These are phyloP conservation scores for Trematomus loennbergii DNA, from an alignment of 2,113 vertebrate species.

Conservation along the genomic window DNA sequence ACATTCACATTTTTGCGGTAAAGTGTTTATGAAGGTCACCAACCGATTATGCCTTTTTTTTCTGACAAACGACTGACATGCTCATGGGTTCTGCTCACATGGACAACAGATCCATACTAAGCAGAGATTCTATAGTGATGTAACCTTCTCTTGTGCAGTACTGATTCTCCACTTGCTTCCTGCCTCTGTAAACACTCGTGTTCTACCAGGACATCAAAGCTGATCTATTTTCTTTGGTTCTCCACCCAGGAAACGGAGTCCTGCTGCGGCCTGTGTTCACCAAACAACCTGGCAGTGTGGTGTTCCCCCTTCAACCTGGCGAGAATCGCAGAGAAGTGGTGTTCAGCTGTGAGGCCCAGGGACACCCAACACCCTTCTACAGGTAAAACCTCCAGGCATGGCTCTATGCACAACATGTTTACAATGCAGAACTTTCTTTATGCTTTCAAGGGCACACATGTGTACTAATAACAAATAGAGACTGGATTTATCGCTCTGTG, in stretches of 20 bases:
- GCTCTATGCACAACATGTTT: slow-evolving; percentile 26
- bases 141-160: background rate
- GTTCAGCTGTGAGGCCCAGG: slow-evolving; percentile 92
- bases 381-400: slow-evolving; percentile 82
- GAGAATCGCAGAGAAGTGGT: slow-evolving; percentile 90
- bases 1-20: slow-evolving; percentile 53
- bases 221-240: slow-evolving; percentile 54
- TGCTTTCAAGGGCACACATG: slow-evolving; percentile 30
- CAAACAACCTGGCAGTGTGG: slow-evolving; percentile 91
- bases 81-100: slow-evolving; percentile 12
- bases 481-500: slow-evolving; percentile 16
- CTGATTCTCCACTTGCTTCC: background rate
- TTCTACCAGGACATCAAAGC: slow-evolving; percentile 35
- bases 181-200: slow-evolving; percentile 6
- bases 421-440: background rate
- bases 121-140: slow-evolving; percentile 16
- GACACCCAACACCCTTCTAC: slow-evolving; percentile 90
- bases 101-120: slow-evolving; percentile 16
- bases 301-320: slow-evolving; percentile 91
- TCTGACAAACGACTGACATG: slow-evolving; percentile 41
- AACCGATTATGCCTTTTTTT: slow-evolving; percentile 53
- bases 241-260: slow-evolving; percentile 85
- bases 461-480: background rate
- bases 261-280: slow-evolving; percentile 90
- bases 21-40: slow-evolving; percentile 64